Percentiles rank a stretch among this genome's conserved stretches.
Evolutionary conservation across 2,113 vertebrate genomes (phyloP).

Genomic region (Dascyllus trimaculatus): DNA sequence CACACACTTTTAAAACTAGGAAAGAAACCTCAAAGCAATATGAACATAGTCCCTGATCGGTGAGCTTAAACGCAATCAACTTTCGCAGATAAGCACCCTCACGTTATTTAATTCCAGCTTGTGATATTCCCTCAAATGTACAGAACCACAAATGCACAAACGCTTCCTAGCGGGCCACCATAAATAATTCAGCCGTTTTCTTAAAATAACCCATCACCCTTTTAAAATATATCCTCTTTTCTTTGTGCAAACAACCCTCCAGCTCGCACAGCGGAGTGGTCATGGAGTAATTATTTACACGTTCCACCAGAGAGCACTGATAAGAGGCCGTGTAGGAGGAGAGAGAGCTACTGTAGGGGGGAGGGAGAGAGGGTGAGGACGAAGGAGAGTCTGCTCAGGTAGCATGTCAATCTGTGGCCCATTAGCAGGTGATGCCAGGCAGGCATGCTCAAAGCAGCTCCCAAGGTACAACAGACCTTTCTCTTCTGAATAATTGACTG

Average conservation of each 20-base stretch:
- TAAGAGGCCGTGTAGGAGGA: constrained; percentile 38
- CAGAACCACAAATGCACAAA: constrained; percentile 30
- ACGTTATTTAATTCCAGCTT: constrained; percentile 2
- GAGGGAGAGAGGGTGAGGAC: not conserved
- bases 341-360: not conserved
- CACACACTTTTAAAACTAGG: constrained; percentile 13
- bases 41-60: not conserved
- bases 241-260: constrained; percentile 68
- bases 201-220: constrained; percentile 71
- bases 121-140: not conserved
- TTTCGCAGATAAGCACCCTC: not conserved
- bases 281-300: constrained; percentile 76
- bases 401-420: constrained; percentile 64
- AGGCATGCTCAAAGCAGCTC: constrained; percentile 62
- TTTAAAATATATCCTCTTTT: constrained; percentile 66
- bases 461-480: constrained; percentile 45
- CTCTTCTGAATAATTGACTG: constrained; percentile 76
- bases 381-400: constrained; percentile 48
- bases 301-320: constrained; percentile 62
- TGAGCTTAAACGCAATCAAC: constrained; percentile 23
- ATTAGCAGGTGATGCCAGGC: constrained; percentile 69
- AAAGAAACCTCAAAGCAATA: constrained; percentile 38
- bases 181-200: constrained; percentile 77
- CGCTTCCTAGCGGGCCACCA: constrained; percentile 27
- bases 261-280: constrained; percentile 56